These are phyloP conservation scores for Myathropa florea DNA, from an alignment of 2,888 invertebrate species.

Conservation along the genomic window DNA sequence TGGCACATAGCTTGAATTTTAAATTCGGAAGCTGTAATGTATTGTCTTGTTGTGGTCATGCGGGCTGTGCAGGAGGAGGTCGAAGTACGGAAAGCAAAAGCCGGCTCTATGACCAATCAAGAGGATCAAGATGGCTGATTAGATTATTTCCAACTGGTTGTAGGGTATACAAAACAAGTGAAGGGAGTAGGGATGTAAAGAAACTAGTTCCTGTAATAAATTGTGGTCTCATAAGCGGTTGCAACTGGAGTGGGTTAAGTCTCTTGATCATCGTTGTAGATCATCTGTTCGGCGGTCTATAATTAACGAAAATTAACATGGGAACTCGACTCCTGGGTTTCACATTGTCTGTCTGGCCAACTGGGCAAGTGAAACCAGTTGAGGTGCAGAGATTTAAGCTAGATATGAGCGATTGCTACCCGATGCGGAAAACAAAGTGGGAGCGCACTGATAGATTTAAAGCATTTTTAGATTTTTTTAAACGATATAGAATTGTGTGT, in stretches of 20 bases:
- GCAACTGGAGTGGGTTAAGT: conserved; percentile 4
- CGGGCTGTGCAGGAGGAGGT: neutral
- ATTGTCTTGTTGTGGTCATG: neutral
- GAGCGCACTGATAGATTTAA: neutral
- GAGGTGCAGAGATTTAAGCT: neutral
- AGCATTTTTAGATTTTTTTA: neutral
- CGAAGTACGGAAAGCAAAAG: neutral
- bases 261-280: conserved; percentile 5
- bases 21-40: conserved; percentile 59
- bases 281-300: conserved; percentile 30
- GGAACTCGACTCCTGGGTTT: conserved; percentile 19
- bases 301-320: conserved; percentile 42
- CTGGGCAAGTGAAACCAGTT: neutral
- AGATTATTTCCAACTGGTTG: conserved; percentile 44
- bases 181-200: neutral
- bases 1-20: conserved; percentile 51
- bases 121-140: conserved; percentile 62
- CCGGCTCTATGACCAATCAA: conserved; percentile 37
- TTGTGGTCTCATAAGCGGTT: conserved; percentile 17
- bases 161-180: neutral
- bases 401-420: neutral
- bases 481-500: no score
- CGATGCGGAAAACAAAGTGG: neutral
- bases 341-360: neutral
- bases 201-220: neutral